A percentile compares a stretch with the other conserved stretches of the same genome.
Evolutionary conservation across 1,140 invertebrate genomes (phyloP).

Genomic region (Leptopilina clavipes): DNA sequence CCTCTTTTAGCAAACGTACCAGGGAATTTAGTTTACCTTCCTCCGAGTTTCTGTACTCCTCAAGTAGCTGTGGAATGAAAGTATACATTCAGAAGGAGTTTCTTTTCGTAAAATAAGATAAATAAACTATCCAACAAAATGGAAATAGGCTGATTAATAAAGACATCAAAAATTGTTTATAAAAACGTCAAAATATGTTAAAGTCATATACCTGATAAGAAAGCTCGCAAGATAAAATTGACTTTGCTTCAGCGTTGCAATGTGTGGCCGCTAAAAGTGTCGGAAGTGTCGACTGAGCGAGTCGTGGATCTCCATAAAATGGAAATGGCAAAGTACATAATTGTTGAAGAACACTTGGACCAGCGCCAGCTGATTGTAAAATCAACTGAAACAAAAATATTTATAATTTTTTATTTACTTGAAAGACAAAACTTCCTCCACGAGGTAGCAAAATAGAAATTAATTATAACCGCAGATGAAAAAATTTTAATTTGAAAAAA

Average conservation of each 20-base stretch:
- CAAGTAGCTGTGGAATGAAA: conserved; percentile 76
- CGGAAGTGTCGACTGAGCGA: conserved; percentile 89
- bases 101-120: conserved; percentile 18
- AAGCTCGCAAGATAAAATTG: conserved; percentile 86
- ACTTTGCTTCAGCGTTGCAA: conserved; percentile 81
- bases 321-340: conserved; percentile 92
- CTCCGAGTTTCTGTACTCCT: conserved; percentile 80
- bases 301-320: conserved; percentile 87
- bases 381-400: conserved; percentile 76
- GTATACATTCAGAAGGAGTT: conserved; percentile 21
- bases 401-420: background rate
- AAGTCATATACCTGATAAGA: conserved; percentile 80
- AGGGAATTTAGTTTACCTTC: conserved; percentile 78
- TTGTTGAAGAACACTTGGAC: conserved; percentile 91
- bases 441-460: too few relatives aligned
- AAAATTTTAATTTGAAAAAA: too few relatives aligned
- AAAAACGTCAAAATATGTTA: background rate
- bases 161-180: background rate
- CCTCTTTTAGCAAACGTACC: conserved; percentile 72
- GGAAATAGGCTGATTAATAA: conserved; percentile 5
- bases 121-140: background rate
- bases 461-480: too few relatives aligned
- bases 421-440: too few relatives aligned
- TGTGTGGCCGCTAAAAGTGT: conserved; percentile 89
- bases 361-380: conserved; percentile 86